Percentiles rank a stretch among this genome's conserved stretches.
phyloP scores from a whole-genome alignment of 2,888 invertebrate species.

The Drosophila niveifrons region DNA sequence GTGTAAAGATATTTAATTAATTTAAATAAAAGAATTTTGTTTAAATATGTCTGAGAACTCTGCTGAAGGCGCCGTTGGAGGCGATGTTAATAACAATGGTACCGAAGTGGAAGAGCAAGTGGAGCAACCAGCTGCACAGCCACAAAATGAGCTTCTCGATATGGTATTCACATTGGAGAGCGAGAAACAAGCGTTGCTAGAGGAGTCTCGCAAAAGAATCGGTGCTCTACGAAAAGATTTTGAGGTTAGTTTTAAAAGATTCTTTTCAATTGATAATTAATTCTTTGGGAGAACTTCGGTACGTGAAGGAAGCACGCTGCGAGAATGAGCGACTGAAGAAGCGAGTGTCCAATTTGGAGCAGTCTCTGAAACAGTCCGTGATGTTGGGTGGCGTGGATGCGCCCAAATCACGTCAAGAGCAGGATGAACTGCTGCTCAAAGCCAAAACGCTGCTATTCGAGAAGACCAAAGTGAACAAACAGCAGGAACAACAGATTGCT shows the following conservation, averaged over 20 bases:
- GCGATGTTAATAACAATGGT: conserved; percentile 78
- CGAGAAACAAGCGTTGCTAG: conserved; percentile 84
- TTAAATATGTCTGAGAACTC: conserved; percentile 70
- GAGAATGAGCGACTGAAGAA: conserved; percentile 84
- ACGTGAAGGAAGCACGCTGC: conserved; percentile 71
- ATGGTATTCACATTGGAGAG: conserved; percentile 84
- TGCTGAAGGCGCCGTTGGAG: conserved; percentile 73
- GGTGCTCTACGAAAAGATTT: conserved; percentile 83
- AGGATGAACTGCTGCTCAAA: conserved; percentile 87
- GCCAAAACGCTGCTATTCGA: conserved; percentile 91
- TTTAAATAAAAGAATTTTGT: conserved; percentile 23
- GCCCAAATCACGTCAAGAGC: conserved; percentile 83
- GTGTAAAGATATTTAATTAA: conserved; percentile 32
- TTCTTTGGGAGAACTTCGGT: neutral
- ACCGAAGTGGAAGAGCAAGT: conserved; percentile 14
- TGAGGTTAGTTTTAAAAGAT: conserved; percentile 79
- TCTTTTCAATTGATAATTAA: neutral
- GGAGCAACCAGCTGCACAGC: conserved; percentile 39
- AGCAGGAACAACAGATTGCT: conserved; percentile 92
- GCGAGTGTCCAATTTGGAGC: conserved; percentile 81
- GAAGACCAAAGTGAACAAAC: conserved; percentile 91
- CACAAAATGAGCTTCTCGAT: conserved; percentile 83
- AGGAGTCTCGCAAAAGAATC: conserved; percentile 83
- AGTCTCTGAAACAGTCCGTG: conserved; percentile 83
- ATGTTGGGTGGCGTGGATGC: conserved; percentile 83